A percentile compares a stretch with the other conserved stretches of the same genome.
These are phyloP conservation scores for Sylvietta virens DNA, from an alignment of 2,113 vertebrate genomes.

Conservation along the genomic window DNA sequence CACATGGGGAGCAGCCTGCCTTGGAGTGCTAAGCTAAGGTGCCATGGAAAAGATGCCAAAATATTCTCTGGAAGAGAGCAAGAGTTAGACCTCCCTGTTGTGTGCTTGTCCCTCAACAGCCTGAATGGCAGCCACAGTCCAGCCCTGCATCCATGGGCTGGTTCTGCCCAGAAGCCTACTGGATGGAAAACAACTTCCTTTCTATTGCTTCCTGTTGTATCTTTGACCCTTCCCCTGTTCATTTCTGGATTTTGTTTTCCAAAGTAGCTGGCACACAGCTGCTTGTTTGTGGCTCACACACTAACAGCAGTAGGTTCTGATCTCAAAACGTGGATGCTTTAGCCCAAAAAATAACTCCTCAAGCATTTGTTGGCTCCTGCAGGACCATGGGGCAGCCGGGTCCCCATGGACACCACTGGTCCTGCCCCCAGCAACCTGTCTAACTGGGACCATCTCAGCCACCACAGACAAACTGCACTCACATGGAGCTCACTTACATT, in stretches of 20 bases:
- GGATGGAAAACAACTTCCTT: not conserved
- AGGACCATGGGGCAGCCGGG: accelerated
- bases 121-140: not conserved
- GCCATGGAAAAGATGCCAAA: not conserved
- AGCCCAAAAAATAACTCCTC: not conserved
- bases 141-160: not conserved
- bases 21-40: not conserved
- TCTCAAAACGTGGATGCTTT: not conserved
- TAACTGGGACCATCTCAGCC: not conserved
- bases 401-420: not conserved
- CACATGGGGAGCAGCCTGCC: not conserved
- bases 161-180: not conserved
- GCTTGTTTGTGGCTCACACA: not conserved
- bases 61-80: not conserved
- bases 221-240: not conserved
- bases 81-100: not conserved
- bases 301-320: not conserved
- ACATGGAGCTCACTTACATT: not conserved
- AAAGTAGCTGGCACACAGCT: not conserved
- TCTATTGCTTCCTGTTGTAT: not conserved
- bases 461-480: not conserved
- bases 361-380: not conserved
- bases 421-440: not conserved
- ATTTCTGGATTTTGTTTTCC: not conserved
- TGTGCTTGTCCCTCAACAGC: not conserved